Base-by-base conservation (phyloP, 2,113 vertebrate genomes). In the Phyllopteryx taeniolatus region DNA sequence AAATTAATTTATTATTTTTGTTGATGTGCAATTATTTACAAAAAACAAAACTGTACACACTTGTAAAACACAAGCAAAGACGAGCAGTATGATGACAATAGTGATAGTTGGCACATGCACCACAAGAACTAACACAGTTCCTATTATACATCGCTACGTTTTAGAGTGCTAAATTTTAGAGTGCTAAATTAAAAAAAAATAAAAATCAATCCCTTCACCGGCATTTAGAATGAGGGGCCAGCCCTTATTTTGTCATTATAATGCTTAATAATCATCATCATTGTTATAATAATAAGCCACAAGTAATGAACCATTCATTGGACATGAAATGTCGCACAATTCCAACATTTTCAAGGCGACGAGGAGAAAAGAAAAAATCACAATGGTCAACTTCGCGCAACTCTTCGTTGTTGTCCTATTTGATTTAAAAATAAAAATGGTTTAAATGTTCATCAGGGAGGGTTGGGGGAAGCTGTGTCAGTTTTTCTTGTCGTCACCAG, bases 31-130 rank as follows among this genome's bases (percentile, higher is more conserved):
- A 56, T 70, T 68, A 78, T 84, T 82, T 87, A 88, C 73, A 89
- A 85, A 83, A 39, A 86, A 71, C 13, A n/a, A 42, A 66, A 22
- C 17, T 74, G 69, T 62, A 74, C 63, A 84, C 74, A 76, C 54
- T 83, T 87, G 79, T 7, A 84, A 87, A 91, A 88, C 15, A 81
- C 31, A 61, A 33, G 5, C 17, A 17, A 53, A 53, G 49, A 53
- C 8, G 31, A 74, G 82, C 62, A 20, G 39, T 15, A 15, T 47
- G 64, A 66, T 61, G 43, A 49, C 43, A 31, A 60, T 79, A 27
- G 77, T 80, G 47, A 72, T 74, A 68, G 81, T 87, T 91, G 92
- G 91, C 92, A 93, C 91, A 87, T 87, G 47, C 67, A 57, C 66
- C 62, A 51, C 66, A 70, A 86, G 47, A 76, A 46, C 27, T 62